A percentile compares a stretch with the other conserved stretches of the same genome.
phyloP scores from a whole-genome alignment of 2,797 vertebrate genomes.

The Halcyon smyrnensis region DNA sequence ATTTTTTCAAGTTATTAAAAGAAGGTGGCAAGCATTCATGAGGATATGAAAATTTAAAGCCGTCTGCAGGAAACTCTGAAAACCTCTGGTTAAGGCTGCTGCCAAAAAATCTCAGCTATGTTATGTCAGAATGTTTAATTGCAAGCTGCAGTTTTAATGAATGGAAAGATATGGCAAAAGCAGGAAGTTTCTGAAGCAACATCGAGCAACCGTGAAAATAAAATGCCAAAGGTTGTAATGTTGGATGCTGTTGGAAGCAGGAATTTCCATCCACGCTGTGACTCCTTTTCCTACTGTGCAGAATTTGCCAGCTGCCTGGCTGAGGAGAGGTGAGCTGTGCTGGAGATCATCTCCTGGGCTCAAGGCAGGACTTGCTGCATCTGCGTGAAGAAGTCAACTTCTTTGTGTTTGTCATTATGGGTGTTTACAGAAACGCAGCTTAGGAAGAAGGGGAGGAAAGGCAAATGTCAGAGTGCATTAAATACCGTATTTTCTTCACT shows the following conservation, averaged over 20 bases:
- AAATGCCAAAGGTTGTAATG: conserved; percentile 57
- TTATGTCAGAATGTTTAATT: conserved; percentile 79
- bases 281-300: background rate
- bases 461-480: conserved; percentile 55
- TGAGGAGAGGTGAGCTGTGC: conserved; percentile 26
- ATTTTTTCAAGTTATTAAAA: conserved; percentile 78
- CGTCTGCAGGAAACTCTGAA: conserved; percentile 77
- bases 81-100: conserved; percentile 72
- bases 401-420: conserved; percentile 35
- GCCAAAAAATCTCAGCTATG: conserved; percentile 81
- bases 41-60: conserved; percentile 77
- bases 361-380: conserved; percentile 3
- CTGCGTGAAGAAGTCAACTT: background rate
- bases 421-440: conserved; percentile 47
- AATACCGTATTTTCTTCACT: conserved; percentile 59
- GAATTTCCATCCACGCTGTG: background rate
- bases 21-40: conserved; percentile 73
- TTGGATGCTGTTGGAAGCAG: background rate
- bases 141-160: conserved; percentile 78
- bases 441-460: conserved; percentile 51
- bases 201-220: conserved; percentile 64
- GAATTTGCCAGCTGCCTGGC: background rate
- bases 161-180: conserved; percentile 76
- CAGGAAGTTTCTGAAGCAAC: conserved; percentile 73
- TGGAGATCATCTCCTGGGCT: conserved; percentile 10